A percentile compares a stretch with the other conserved stretches of the same genome.
These are phyloP conservation scores for Hoplostethus atlanticus DNA, from an alignment of 2,797 vertebrate genomes.

Conservation along the genomic window DNA sequence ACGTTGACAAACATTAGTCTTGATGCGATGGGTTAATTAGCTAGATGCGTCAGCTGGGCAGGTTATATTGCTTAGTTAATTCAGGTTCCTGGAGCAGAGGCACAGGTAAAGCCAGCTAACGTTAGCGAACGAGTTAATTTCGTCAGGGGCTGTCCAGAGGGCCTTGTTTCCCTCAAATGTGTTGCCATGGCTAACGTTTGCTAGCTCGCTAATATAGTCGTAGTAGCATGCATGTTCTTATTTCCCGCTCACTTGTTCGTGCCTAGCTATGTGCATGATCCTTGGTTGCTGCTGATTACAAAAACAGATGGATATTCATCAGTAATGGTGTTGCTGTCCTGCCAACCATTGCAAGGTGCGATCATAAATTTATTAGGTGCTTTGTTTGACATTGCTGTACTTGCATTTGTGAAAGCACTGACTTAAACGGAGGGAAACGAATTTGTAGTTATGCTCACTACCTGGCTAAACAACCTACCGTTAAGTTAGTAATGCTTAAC, in stretches of 20 bases:
- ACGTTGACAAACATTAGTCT: background rate
- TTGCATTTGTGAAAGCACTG: no score
- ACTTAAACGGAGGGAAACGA: no score
- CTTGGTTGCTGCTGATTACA: conserved; percentile 29
- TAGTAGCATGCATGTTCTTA: conserved; percentile 68
- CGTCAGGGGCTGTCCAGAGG: conserved; percentile 12
- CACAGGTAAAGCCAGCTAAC: background rate
- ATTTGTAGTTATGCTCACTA: no score
- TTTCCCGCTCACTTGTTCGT: conserved; percentile 82
- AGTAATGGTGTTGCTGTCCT: background rate
- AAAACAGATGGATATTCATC: conserved; percentile 17
- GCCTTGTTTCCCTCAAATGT: conserved; percentile 43
- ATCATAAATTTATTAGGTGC: no score
- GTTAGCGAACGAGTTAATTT: background rate
- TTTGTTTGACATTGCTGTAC: no score
- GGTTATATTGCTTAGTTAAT: background rate
- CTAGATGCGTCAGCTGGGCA: background rate
- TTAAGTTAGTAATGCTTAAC: no score
- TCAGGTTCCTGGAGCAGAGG: no score
- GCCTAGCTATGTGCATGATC: conserved; percentile 52
- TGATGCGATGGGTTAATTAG: rapidly evolving
- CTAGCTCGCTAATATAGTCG: conserved; percentile 54
- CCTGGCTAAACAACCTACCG: no score
- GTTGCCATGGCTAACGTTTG: conserved; percentile 41
- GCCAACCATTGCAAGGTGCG: background rate